A percentile compares a stretch with the other conserved stretches of the same genome.
These are phyloP conservation scores for Lethenteron camtschaticum DNA, from an alignment of 2,113 vertebrate genomes.

Conservation along the genomic window DNA sequence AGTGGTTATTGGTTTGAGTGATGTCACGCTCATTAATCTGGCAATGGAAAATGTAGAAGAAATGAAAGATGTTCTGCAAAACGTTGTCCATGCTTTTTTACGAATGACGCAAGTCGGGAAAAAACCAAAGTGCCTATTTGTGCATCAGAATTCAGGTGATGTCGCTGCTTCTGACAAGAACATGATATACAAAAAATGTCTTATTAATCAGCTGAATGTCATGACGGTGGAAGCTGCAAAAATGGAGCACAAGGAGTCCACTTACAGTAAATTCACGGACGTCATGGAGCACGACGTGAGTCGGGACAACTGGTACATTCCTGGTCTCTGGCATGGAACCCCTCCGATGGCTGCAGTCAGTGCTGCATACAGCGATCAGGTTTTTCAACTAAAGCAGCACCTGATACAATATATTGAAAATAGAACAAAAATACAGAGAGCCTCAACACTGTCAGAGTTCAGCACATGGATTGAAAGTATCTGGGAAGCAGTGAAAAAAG, in stretches of 20 bases:
- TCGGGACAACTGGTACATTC: constrained; percentile 22
- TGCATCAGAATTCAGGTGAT: constrained; percentile 16
- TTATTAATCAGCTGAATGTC: constrained; percentile 18
- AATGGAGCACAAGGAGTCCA: constrained; percentile 8
- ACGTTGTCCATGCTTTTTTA: constrained; percentile 33
- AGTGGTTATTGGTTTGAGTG: constrained; percentile 13
- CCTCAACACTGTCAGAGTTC: constrained; percentile 13
- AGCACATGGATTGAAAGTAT: constrained; percentile 17
- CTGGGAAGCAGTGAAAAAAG: constrained; percentile 22
- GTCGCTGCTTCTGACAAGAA: constrained; percentile 10
- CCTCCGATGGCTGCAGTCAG: constrained; percentile 28
- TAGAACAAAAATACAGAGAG: constrained; percentile 12
- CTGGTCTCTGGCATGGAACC: constrained; percentile 26
- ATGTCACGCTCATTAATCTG: constrained; percentile 22
- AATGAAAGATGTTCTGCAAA: constrained; percentile 23
- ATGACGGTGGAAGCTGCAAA: constrained; percentile 17
- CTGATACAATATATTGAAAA: constrained; percentile 13
- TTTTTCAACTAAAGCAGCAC: constrained; percentile 22
- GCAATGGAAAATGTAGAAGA: constrained; percentile 16
- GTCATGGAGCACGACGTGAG: constrained; percentile 22
- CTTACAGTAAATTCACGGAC: constrained; percentile 18
- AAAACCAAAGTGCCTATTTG: constrained; percentile 17
- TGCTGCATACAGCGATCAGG: constrained; percentile 20
- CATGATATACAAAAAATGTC: constrained; percentile 16
- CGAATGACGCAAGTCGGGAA: constrained; percentile 19